A percentile compares a stretch with the other conserved stretches of the same genome.
Conservation (phyloP, 2,113 vertebrate species). For the Stomatorhinus ivindoensis region DNA sequence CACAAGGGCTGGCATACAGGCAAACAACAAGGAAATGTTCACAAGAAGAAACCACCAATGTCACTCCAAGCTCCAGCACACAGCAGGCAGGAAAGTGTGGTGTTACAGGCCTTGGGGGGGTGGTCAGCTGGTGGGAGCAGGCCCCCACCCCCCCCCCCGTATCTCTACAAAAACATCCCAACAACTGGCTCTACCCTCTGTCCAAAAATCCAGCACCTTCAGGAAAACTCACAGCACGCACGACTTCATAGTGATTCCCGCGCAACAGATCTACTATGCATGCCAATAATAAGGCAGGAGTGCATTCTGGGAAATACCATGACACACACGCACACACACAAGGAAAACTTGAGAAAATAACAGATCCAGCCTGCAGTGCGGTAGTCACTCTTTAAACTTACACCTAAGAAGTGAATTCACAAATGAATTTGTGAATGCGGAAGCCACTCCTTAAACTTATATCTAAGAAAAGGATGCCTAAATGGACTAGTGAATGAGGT, state of each 20-base stretch:
- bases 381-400: background rate
- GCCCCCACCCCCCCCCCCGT: background rate
- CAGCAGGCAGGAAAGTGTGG: background rate
- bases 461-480: background rate
- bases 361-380: background rate
- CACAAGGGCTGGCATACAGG: background rate
- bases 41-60: background rate
- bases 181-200: too few species aligned
- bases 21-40: background rate
- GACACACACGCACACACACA: background rate
- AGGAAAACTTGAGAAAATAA: background rate
- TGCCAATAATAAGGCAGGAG: background rate
- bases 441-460: background rate
- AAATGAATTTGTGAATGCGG: background rate
- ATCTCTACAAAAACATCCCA: background rate
- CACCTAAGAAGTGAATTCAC: too few species aligned
- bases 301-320: background rate
- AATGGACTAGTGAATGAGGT: background rate
- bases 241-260: conserved; percentile 1
- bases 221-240: background rate
- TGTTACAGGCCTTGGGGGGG: background rate
- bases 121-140: background rate
- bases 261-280: background rate
- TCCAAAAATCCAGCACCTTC: background rate
- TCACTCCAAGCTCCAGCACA: background rate